Conservation (phyloP, 2,797 vertebrate genomes). For the Micromesistius poutassou region DNA sequence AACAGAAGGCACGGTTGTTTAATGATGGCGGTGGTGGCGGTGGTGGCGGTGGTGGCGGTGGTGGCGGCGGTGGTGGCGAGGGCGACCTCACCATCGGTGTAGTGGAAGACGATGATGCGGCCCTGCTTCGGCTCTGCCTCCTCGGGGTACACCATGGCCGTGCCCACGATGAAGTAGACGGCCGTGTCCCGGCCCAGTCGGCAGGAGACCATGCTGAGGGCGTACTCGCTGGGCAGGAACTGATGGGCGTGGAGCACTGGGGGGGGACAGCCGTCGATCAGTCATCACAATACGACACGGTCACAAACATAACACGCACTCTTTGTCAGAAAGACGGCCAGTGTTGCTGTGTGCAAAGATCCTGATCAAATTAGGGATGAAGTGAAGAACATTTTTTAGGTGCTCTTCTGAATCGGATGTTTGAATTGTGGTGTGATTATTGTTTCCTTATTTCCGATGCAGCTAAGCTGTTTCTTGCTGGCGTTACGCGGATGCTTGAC, state of each 20-base stretch:
- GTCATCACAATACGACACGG: not conserved
- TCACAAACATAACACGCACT: conserved; percentile 16
- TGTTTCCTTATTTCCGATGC: not conserved
- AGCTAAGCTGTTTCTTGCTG: not conserved
- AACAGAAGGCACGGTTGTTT: not conserved
- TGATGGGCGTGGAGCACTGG: conserved; percentile 96
- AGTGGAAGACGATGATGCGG: conserved; percentile 97
- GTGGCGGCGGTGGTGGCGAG: not conserved
- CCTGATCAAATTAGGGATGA: not conserved
- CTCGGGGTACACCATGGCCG: conserved; percentile 98
- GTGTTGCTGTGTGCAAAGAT: not conserved
- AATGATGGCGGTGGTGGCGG: not conserved
- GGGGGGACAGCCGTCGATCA: not conserved
- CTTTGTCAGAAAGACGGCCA: not conserved
- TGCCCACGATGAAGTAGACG: conserved; percentile 95
- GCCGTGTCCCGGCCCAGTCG: conserved; percentile 92
- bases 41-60: not conserved
- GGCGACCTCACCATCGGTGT: conserved; percentile 84
- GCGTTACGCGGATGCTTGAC: not conserved
- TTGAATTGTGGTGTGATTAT: not conserved
- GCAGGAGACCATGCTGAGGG: conserved; percentile 97
- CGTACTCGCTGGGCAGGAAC: conserved; percentile 93
- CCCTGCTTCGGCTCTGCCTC: conserved; percentile 98
- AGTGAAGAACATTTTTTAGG: not conserved
- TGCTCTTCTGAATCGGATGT: not conserved